Base-by-base conservation (phyloP, 2,888 invertebrate genomes). In the Melieria picta region DNA sequence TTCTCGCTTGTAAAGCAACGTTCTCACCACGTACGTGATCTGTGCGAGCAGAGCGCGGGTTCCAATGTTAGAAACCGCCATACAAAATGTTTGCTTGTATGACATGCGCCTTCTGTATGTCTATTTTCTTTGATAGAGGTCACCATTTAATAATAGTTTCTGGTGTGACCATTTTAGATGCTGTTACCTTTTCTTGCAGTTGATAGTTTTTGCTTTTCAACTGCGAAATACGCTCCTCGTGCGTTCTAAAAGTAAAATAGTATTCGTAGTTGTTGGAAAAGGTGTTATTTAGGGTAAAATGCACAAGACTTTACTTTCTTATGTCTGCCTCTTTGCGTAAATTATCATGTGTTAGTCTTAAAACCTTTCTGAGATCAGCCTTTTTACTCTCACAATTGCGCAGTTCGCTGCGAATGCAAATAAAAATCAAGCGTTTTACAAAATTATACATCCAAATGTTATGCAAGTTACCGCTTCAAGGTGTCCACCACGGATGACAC, bases 401-500 rank as follows among this genome's bases (percentile, higher is more conserved):
- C 16, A 90, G 79, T 77, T 89, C 88, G 30, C 82, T 83, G 65
- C 9, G 76, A 65, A 42, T 4, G 9, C 57, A 64, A 6, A 46
- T 46, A 45, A 50, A 10, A 65, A 45, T 62, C 11, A 56, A 16
- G 16, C 13, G 30, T 46, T 9, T 48, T 52, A 11, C 4, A 42
- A 6, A 30, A 43, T 43, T 7, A 4, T 42, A 6, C n/a, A 43
- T 3, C 4, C 7, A 7, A 4, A 52, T 11, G 11, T 50, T 10
- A 10, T 50, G 61, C 16, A 63, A 52, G 46, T 81, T 83, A 91
- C 91, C 91, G 90, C 85, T 92, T 93, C 16, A 92, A 86, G 10
- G 91, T 89, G 0, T 88, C 88, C 30, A 93, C 79, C 4, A 92
- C 89, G 64, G 88, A 86, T 77, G 91, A 89, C 30, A 93, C 83